These are phyloP conservation scores for Ormyrus labotus DNA, from an alignment of 2,888 invertebrate genomes.

Conservation along the genomic window DNA sequence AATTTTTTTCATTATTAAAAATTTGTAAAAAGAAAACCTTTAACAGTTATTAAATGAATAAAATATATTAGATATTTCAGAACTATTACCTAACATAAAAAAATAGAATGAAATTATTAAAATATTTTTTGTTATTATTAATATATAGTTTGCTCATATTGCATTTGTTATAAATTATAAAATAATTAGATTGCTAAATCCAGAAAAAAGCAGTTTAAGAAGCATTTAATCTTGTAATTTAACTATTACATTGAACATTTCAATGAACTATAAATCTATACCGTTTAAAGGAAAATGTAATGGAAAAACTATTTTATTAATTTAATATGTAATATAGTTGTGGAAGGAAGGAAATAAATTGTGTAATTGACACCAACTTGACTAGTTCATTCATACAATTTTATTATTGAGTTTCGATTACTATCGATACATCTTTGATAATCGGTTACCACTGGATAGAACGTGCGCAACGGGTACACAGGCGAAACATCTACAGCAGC, in stretches of 20 bases:
- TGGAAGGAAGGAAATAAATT: slow-evolving; percentile 37
- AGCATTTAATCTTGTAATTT: neutral
- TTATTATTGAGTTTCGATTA: slow-evolving; percentile 56
- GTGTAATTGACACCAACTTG: slow-evolving; percentile 25
- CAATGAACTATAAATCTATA: neutral
- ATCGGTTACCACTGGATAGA: slow-evolving; percentile 47
- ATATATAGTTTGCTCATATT: neutral
- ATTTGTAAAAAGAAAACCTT: neutral
- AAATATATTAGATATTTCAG: slow-evolving; percentile 11
- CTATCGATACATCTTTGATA: slow-evolving; percentile 52
- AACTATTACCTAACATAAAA: neutral
- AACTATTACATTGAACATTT: neutral
- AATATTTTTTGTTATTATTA: slow-evolving; percentile 1
- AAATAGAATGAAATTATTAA: neutral
- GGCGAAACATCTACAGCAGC: slow-evolving; percentile 29
- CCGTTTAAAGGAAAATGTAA: neutral
- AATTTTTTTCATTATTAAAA: slow-evolving; percentile 5
- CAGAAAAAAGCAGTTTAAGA: neutral
- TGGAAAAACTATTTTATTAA: slow-evolving; percentile 2
- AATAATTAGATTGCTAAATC: slow-evolving; percentile 1
- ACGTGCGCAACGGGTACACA: slow-evolving; percentile 39
- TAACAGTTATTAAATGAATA: slow-evolving; percentile 14
- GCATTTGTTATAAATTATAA: neutral
- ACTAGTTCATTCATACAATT: slow-evolving; percentile 57
- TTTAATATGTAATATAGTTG: neutral